Evolutionary conservation across 92 coral and sea anemone species (phyloP).

Genomic region (Epizoanthus fatuus): DNA sequence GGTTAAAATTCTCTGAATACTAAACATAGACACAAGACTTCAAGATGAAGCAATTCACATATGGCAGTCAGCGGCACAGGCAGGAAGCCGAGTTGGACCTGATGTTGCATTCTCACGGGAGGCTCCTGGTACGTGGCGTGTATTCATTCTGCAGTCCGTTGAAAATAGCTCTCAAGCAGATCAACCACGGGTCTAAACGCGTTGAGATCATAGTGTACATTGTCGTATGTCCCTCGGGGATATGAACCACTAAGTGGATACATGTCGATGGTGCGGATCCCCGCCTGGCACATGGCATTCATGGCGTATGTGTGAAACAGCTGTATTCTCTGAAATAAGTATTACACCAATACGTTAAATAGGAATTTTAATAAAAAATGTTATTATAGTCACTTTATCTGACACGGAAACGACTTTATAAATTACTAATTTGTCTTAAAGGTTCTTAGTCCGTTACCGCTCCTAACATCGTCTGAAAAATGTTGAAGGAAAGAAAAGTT

Average conservation of each 20-base stretch:
- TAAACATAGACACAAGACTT: too few species aligned
- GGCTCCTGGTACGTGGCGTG: too few species aligned
- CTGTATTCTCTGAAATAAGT: conserved; percentile 11
- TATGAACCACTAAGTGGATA: conserved; percentile 31
- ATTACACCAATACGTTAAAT: neutral
- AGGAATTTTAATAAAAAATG: neutral
- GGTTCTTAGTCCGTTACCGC: too few species aligned
- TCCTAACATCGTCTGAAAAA: too few species aligned
- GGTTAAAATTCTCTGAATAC: too few species aligned
- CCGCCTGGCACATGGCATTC: conserved; percentile 39
- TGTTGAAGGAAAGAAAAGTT: too few species aligned
- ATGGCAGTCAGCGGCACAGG: too few species aligned
- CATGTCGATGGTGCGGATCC: conserved; percentile 24
- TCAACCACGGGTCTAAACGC: conserved; percentile 6
- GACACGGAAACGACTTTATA: too few species aligned
- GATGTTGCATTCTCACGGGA: too few species aligned
- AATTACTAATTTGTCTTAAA: too few species aligned
- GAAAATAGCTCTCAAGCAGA: conserved; percentile 15
- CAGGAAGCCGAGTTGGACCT: too few species aligned
- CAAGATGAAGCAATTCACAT: too few species aligned
- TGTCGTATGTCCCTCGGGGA: conserved; percentile 44
- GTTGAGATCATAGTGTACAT: conserved; percentile 20
- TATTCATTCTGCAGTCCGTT: neutral
- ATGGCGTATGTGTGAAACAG: conserved; percentile 34
- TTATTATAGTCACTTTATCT: neutral